Base-by-base conservation (phyloP, 2,113 vertebrate species). In the Seriola rivoliana region DNA sequence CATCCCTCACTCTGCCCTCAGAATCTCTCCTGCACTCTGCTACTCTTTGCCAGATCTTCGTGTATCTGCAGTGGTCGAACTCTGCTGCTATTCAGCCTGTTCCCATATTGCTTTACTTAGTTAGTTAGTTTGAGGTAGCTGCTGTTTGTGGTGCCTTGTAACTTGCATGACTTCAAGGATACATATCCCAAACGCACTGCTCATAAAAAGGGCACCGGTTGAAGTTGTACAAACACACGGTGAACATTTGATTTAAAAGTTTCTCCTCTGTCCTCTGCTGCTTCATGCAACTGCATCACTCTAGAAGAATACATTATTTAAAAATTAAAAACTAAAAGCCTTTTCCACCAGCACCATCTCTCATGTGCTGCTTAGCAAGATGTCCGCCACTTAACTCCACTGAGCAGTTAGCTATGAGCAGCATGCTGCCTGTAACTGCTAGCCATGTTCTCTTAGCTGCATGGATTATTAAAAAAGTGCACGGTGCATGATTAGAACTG, bases 391-490 rank as follows among this genome's bases (percentile, higher is more conserved):
- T 64, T 59, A 29, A 48, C 60, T 63, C 38, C 54, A 58, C 29
- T 36, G 60, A 52, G 75, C 21, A 29, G 52, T 78, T 46, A 17
- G 46, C 52, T 48, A 66, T 77, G 71, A 82, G 71, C 67, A 73
- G 63, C 68, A 70, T 38, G 63, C 66, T 42, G 64, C 63, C 40
- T 81, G 2, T 55, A 67, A 38, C 40, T 44, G 44, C 38, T 16
- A 25, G 55, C 67, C 44, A 62, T 55, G 19, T 78, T 72, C 48
- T 50, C 6, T 75, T 63, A 59, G 54, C 67, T 76, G 29, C 16
- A 36, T 54, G 58, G 59, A 76, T 80, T 82, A 71, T 77, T 23
- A 73, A 42, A 74, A 81, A 32, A 62, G 11, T 77, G 79, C 50
- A 75, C 40, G 34, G 64, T 59, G 46, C 62, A 34, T 71, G 21